Base-by-base conservation (phyloP, 2,113 vertebrate genomes). In the Saguinus midas region DNA sequence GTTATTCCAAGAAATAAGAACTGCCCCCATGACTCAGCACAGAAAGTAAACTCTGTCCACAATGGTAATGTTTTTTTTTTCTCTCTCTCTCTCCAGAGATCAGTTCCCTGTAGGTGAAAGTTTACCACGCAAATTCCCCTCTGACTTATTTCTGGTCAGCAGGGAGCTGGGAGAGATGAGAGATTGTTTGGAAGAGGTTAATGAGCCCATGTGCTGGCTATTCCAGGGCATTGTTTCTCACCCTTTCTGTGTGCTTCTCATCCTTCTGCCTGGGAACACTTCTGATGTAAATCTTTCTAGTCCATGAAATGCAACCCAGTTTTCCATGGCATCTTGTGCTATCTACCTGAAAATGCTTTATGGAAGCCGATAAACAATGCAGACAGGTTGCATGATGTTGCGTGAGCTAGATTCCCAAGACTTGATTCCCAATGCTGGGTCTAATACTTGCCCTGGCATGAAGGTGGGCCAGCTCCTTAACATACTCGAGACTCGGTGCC, bases 21-120 rank as follows among this genome's bases (percentile, higher is more conserved):
- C 64, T 32, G 14, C 32, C 79, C 23, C 84, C 79, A 25, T 97
- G 97, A 98, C 96, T 97, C 96, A 97, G 97, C 97, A 97, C 1
- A 40, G 25, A 96, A 73, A 91, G 90, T 43, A 29, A 80, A 95
- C 87, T 90, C 97, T 40, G 18, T 32, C 94, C 78, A 89, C 68
- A 52, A 16, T 64, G 6, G 12, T 50, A 18, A 92, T 91, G 55
- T 70, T 48, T 79, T 81, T n/a, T 29, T 23, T 52, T 52, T 17
- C 52, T 52, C 16, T 52, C 52, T 52, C 52, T 92, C 20, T 89
- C 94, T 72, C 83, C 16, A 48, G 90, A 90, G 96, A 32, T 21
- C 35, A 5, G 6, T 14, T 95, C 97, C 92, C 96, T n/a, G n/a
- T 2, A 3, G 91, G 40, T 82, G 16, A 8, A 75, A 95, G 92